Evolutionary conservation across 2,797 vertebrate genomes (phyloP).

Genomic region (Distichodus sexfasciatus): DNA sequence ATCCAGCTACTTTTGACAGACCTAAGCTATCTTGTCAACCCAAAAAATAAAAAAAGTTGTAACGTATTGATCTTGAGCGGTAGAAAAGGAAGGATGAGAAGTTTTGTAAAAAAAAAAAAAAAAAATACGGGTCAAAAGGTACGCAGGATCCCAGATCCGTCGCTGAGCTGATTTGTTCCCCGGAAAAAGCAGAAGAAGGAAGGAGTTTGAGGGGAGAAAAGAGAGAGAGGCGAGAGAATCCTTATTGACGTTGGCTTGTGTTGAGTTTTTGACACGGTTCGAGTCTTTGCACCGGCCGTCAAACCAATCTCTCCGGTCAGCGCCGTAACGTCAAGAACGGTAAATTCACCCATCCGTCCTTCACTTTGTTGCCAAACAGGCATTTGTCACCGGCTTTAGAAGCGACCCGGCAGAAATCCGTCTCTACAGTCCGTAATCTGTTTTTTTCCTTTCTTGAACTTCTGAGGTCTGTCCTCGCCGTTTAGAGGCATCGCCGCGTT

Average conservation of each 20-base stretch:
- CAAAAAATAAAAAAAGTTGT: conserved; percentile 8
- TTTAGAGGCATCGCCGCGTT: conserved; percentile 26
- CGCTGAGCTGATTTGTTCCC: conserved; percentile 30
- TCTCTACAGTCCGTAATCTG: conserved; percentile 14
- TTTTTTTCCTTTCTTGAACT: not conserved
- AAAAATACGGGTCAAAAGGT: conserved; percentile 39
- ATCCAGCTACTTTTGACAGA: too few species aligned
- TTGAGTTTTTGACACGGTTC: conserved; percentile 26
- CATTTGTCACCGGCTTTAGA: not conserved
- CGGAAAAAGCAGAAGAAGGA: too few species aligned
- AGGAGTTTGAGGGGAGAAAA: too few species aligned
- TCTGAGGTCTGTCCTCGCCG: conserved; percentile 1
- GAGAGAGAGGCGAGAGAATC: conserved; percentile 8
- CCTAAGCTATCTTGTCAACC: too few species aligned
- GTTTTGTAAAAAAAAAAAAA: conserved; percentile 17
- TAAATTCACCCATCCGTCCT: conserved; percentile 23
- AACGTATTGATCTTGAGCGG: conserved; percentile 44
- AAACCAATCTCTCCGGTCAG: not conserved
- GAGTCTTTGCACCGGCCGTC: conserved; percentile 19
- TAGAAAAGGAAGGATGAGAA: not conserved
- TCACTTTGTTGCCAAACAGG: conserved; percentile 14
- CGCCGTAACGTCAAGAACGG: conserved; percentile 3
- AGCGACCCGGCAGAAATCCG: conserved; percentile 10
- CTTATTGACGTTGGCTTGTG: conserved; percentile 33
- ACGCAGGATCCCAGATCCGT: not conserved